Base-by-base conservation (phyloP, 2,797 vertebrate genomes). In the Sebastes cheni region DNA sequence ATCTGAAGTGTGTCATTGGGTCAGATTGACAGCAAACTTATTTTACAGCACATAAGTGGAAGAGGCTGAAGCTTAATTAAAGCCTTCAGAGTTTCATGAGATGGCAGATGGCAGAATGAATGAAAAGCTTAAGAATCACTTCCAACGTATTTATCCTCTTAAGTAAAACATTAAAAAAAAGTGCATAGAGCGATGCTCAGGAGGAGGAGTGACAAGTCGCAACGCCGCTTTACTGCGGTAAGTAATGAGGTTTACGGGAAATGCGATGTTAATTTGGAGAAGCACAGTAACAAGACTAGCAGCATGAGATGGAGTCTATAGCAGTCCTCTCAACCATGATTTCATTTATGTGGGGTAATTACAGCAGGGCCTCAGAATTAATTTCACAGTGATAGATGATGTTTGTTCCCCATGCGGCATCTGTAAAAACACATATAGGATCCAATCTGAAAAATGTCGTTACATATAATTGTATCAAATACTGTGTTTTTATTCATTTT, bases 251-350 rank as follows among this genome's bases (percentile, higher is more conserved):
- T 82, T 88, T 84, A 82, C 12, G 6, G 54, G 39, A 69, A 79
- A 83, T 80, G 69, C 55, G 68, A 80, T 81, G 61, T 83, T 88
- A 76, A 88, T 87, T 89, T 72, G 71, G 72, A 80, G 78, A 59
- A 72, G 72, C 72, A 29, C 65, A 67, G 74, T 36, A 76, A 77
- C 71, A 29, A 55, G 71, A 62, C 69, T 4, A 67, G 13, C 59
- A 62, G 64, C 67, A 13, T 30, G 65, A 62, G 75, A 71, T 29
- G 7, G 23, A 77, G 23, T 46, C 77, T 52, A 34, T 23, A 64
- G 39, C 77, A 65, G 66, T 70, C 77, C 75, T 54, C 59, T 79
- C 86, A 61, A 29, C 72, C 79, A 34, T 62, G 54, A 55, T 83
- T 82, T 81, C 73, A 81, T 88, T 84, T 79, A 54, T 85, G 74